These are phyloP conservation scores for Brachyhypopomus occidentalis DNA, from an alignment of 2,113 vertebrate genomes.

Conservation along the genomic window DNA sequence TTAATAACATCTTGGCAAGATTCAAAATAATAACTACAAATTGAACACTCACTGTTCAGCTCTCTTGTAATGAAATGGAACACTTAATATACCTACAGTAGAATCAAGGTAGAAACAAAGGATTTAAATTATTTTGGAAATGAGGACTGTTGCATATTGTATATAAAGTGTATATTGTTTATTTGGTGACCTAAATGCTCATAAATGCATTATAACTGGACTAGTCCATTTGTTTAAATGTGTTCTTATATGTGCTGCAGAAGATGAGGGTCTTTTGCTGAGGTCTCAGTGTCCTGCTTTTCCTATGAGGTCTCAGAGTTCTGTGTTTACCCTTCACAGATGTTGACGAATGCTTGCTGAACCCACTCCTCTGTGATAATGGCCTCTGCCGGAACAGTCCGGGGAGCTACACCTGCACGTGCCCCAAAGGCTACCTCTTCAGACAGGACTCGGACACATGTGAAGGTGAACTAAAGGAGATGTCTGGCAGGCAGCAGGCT, in stretches of 20 bases:
- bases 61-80: neutral
- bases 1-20: neutral
- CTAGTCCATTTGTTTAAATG: too few species aligned
- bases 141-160: too few species aligned
- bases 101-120: too few species aligned
- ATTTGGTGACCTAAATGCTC: neutral
- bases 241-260: neutral
- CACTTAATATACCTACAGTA: neutral
- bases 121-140: neutral
- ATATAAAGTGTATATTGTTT: neutral
- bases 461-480: conserved; percentile 71
- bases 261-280: neutral
- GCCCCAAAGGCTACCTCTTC: conserved; percentile 77
- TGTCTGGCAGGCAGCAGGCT: neutral
- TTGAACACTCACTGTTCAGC: neutral
- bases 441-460: conserved; percentile 72
- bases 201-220: neutral
- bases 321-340: conserved; percentile 62
- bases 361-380: conserved; percentile 76
- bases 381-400: conserved; percentile 75
- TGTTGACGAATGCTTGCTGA: conserved; percentile 76
- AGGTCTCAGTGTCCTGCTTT: neutral
- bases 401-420: conserved; percentile 78
- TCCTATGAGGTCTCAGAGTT: neutral
- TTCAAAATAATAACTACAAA: conserved; percentile 1